These are phyloP conservation scores for Tyrophagus putrescentiae DNA, from an alignment of 1,140 invertebrate species.

Conservation along the genomic window DNA sequence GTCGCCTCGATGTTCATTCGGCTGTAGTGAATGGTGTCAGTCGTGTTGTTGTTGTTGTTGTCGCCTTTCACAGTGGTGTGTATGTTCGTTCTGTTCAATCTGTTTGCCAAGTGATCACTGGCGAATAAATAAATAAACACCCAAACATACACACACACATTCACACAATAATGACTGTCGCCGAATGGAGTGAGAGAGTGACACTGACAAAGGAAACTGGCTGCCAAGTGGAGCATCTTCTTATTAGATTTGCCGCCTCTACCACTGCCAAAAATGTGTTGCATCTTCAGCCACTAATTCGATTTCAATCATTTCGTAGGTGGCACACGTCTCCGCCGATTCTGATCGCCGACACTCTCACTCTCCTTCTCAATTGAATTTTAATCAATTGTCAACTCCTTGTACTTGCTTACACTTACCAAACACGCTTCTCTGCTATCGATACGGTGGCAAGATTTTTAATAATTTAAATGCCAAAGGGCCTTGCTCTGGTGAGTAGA, in stretches of 20 bases:
- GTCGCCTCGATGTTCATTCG: too few relatives aligned
- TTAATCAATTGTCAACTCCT: constrained; percentile 3
- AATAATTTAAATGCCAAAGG: background rate
- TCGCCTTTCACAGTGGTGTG: background rate
- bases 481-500: too few relatives aligned
- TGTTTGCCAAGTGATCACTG: background rate
- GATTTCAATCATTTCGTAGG: constrained; percentile 11
- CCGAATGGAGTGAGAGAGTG: background rate
- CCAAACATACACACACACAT: background rate
- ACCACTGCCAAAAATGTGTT: too few relatives aligned
- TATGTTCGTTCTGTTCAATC: background rate
- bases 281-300: constrained; percentile 1
- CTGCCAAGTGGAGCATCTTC: background rate
- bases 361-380: background rate
- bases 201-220: too few relatives aligned
- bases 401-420: too few relatives aligned
- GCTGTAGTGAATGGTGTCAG: too few relatives aligned
- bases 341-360: background rate
- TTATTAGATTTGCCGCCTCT: constrained; percentile 5
- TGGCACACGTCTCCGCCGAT: background rate
- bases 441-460: too few relatives aligned
- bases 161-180: too few relatives aligned
- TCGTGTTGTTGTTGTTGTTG: too few relatives aligned
- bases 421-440: background rate
- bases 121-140: constrained; percentile 4